phyloP scores from a whole-genome alignment of 2,888 invertebrate species.

The Ochropleura plecta region DNA sequence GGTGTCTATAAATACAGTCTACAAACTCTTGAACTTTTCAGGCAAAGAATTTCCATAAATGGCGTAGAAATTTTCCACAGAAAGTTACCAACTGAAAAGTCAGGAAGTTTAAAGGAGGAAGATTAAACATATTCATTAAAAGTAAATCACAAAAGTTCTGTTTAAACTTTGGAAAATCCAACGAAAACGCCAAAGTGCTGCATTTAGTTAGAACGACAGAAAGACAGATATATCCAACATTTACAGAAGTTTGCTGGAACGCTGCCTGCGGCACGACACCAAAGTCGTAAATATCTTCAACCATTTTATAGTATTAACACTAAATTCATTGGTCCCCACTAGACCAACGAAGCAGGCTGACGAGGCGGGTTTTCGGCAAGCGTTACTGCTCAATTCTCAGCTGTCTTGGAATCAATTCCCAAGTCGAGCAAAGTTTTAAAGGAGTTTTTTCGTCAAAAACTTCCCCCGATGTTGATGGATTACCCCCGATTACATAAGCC shows the following conservation, averaged over 20 bases:
- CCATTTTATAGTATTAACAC: slow-evolving; percentile 55
- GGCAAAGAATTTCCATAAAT: slow-evolving; percentile 35
- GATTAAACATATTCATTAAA: slow-evolving; percentile 43
- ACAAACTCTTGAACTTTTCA: slow-evolving; percentile 18
- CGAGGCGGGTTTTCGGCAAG: too few species aligned
- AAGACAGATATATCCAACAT: slow-evolving; percentile 56
- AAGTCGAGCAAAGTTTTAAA: neutral
- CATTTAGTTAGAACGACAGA: slow-evolving; percentile 50
- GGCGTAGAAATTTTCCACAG: slow-evolving; percentile 19
- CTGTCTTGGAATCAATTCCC: neutral
- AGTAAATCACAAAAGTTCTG: slow-evolving; percentile 50
- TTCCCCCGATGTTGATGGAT: neutral
- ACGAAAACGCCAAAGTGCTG: slow-evolving; percentile 51
- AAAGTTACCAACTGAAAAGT: slow-evolving; percentile 26
- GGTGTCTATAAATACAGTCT: neutral
- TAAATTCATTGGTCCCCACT: neutral
- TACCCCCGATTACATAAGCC: too few species aligned
- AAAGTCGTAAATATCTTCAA: slow-evolving; percentile 26
- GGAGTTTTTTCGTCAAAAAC: neutral
- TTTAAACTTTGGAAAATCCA: slow-evolving; percentile 26
- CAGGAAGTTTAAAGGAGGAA: slow-evolving; percentile 22
- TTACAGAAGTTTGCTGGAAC: slow-evolving; percentile 71
- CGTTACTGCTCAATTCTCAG: neutral
- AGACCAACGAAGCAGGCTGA: too few species aligned
- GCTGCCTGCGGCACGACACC: slow-evolving; percentile 63